Base-by-base conservation (phyloP, 2,888 invertebrate species). In the Thyatira batis region DNA sequence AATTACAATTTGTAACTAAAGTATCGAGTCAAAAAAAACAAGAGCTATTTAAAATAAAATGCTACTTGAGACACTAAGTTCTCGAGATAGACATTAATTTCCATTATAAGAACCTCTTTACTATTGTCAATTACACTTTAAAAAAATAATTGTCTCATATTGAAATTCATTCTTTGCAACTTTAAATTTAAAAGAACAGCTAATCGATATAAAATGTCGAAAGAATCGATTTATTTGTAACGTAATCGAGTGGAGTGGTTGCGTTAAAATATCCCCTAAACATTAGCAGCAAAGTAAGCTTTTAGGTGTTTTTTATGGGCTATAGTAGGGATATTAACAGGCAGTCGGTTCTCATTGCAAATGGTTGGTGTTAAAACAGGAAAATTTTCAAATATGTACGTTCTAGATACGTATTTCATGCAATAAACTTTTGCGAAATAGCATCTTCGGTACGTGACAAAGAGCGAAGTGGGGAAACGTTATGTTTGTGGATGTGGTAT, bases 371-470 rank as follows among this genome's bases (percentile, higher is more conserved):
- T 76, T 75, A 71, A 75, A 65, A 69, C 67, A 63, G 70, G 71
- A 69, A 68, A 74, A 79, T 82, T 80, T 76, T 75, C 73, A 72
- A 80, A 81, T 79, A 74, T 80, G 76, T 82, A 78, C 76, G 67
- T 67, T 80, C 73, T 76, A 68, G 71, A 69, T 78, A 76, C 71
- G 71, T 81, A 80, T 81, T 83, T 81, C 73, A 66, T 72, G 80
- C 74, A 78, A 82, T 85, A 85, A 85, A 86, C 71, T 81, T 72
- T 73, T 64, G 69, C 55, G 72, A 69, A 78, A 80, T 77, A 74
- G 75, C 75, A 62, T 80, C 79, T 73, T 76, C 61, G 62, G 61
- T 70, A 73, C 69, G 67, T 60, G 67, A 63, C 57, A 55, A 39
- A 52, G 59, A 61, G 51, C 45, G 11, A 25, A 45, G 51, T 45